These are phyloP conservation scores for Gymnoscelis rufifasciata DNA, from an alignment of 2,888 invertebrate genomes.

Conservation along the genomic window DNA sequence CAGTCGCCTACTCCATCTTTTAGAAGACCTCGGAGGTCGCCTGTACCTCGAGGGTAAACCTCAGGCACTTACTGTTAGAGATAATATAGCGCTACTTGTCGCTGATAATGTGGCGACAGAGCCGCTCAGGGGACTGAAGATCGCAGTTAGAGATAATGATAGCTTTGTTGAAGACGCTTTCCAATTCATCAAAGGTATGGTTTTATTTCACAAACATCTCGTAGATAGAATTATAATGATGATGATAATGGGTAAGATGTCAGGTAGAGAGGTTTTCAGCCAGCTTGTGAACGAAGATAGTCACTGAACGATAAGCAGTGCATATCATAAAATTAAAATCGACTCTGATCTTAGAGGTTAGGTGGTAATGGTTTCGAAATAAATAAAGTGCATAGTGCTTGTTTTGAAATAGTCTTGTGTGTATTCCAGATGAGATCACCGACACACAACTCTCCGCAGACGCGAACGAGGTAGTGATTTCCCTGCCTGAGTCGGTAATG, in stretches of 20 bases:
- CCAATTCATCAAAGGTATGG: slow-evolving; percentile 55
- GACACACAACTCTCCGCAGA: slow-evolving; percentile 39
- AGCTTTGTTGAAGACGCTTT: slow-evolving; percentile 50
- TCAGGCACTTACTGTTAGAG: slow-evolving; percentile 40
- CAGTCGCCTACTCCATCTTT: slow-evolving; percentile 49
- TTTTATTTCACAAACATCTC: no score
- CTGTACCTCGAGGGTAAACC: slow-evolving; percentile 48
- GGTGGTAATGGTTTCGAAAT: neutral
- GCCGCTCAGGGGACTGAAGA: slow-evolving; percentile 56
- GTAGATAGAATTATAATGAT: no score
- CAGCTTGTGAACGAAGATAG: no score
- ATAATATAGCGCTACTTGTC: slow-evolving; percentile 59
- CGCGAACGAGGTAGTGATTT: slow-evolving; percentile 58
- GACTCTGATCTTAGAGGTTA: no score
- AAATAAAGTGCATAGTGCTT: neutral
- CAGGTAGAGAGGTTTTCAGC: no score
- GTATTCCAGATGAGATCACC: slow-evolving; percentile 46
- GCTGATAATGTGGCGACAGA: slow-evolving; percentile 47
- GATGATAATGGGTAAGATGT: no score
- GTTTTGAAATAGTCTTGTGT: neutral
- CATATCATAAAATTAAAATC: no score
- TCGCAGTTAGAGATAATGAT: slow-evolving; percentile 37
- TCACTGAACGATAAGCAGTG: no score
- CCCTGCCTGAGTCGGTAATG: slow-evolving; percentile 55
- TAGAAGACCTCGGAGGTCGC: slow-evolving; percentile 54